phyloP scores from a whole-genome alignment of 2,888 invertebrate species.

The Sclerodermus sp. region DNA sequence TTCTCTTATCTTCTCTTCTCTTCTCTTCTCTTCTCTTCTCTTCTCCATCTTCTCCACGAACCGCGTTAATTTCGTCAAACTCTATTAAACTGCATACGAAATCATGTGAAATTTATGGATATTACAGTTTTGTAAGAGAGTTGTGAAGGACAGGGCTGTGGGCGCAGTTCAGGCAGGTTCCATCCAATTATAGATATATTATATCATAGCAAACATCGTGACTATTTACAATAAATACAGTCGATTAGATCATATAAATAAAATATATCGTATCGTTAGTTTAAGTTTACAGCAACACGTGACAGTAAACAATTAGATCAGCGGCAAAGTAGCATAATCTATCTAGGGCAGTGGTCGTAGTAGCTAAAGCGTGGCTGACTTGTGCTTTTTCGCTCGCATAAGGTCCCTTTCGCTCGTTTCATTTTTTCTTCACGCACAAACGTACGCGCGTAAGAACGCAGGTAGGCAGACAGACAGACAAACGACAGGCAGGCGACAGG shows the following conservation, averaged over 20 bases:
- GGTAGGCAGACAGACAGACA: too few relatives aligned
- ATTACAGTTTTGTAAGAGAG: not conserved
- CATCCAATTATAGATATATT: constrained; percentile 56
- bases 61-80: not conserved
- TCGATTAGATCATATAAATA: constrained; percentile 54
- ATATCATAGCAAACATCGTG: constrained; percentile 57
- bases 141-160: constrained; percentile 28
- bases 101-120: not conserved
- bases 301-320: constrained; percentile 57
- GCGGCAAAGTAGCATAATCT: constrained; percentile 55
- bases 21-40: constrained; percentile 2
- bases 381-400: constrained; percentile 18
- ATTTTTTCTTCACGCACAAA: not conserved
- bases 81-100: not conserved
- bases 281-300: constrained; percentile 55
- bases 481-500: too few relatives aligned
- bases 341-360: constrained; percentile 54
- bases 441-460: too few relatives aligned
- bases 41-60: constrained; percentile 2
- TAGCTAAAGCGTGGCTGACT: constrained; percentile 46
- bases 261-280: constrained; percentile 54
- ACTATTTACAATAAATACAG: constrained; percentile 57
- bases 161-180: constrained; percentile 42
- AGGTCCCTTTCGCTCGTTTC: constrained; percentile 11
- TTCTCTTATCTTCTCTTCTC: not conserved